Conservation (phyloP, 2,888 invertebrate genomes). For the Elysia crispata region DNA sequence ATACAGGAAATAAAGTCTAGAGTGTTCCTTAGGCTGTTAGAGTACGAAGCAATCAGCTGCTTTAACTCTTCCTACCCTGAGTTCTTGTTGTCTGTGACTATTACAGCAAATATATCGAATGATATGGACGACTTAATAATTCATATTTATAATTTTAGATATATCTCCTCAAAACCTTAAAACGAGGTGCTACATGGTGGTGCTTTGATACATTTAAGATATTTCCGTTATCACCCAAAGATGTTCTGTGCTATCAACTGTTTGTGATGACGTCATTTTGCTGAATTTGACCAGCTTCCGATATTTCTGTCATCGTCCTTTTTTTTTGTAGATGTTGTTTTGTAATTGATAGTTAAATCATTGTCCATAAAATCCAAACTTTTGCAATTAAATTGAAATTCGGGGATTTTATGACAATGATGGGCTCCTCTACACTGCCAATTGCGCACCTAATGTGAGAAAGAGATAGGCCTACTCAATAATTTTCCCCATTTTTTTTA, state of each 20-base stretch:
- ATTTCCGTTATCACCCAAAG: too few species aligned
- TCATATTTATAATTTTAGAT: not conserved
- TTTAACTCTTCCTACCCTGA: not conserved
- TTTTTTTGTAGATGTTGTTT: not conserved
- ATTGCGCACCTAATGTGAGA: not conserved
- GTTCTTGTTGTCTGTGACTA: not conserved
- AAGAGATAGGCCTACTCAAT: too few species aligned
- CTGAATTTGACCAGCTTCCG: constrained; percentile 1
- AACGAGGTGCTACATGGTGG: constrained; percentile 4
- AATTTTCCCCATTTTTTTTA: too few species aligned
- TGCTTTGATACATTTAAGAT: constrained; percentile 1
- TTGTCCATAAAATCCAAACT: not conserved
- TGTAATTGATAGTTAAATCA: too few species aligned
- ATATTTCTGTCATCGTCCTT: not conserved
- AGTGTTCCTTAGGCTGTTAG: constrained; percentile 9
- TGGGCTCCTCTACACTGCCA: not conserved
- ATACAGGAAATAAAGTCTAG: constrained; percentile 25
- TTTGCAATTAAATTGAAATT: constrained; percentile 4
- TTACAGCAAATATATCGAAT: not conserved
- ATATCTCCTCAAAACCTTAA: not conserved
- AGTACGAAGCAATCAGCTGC: not conserved
- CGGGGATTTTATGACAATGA: not conserved
- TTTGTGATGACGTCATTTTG: constrained; percentile 2
- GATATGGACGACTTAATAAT: not conserved
- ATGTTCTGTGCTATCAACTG: too few species aligned